These are phyloP conservation scores for Himalopsyche phryganea DNA, from an alignment of 1,140 invertebrate genomes.

Conservation along the genomic window DNA sequence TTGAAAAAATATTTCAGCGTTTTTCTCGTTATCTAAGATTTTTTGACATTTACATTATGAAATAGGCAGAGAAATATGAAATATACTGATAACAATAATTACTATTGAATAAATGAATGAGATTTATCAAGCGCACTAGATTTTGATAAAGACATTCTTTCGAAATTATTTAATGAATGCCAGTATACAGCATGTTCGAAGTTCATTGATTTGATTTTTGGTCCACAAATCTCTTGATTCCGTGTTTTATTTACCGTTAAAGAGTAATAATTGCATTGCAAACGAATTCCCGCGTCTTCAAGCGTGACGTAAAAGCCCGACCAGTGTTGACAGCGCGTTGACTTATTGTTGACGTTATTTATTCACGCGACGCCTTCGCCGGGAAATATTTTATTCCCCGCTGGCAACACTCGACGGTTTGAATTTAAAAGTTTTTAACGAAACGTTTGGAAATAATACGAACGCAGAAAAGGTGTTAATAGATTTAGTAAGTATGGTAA, in stretches of 20 bases:
- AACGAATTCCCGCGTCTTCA: conserved; percentile 9
- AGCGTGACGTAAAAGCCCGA: conserved; percentile 11
- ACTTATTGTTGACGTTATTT: conserved; percentile 32
- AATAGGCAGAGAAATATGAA: too few species aligned
- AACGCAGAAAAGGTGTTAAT: not conserved
- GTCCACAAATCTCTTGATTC: not conserved
- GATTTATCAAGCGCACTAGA: too few species aligned
- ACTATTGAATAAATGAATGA: too few species aligned
- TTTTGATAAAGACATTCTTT: too few species aligned
- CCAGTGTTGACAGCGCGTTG: conserved; percentile 25
- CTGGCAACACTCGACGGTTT: conserved; percentile 13
- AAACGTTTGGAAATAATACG: not conserved
- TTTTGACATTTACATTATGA: too few species aligned
- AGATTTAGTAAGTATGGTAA: too few species aligned
- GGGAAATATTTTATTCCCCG: conserved; percentile 20
- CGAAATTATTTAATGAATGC: conserved; percentile 5
- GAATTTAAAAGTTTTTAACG: too few species aligned
- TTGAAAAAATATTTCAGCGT: too few species aligned
- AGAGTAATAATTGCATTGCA: not conserved
- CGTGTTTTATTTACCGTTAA: conserved; percentile 1
- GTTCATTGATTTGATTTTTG: not conserved
- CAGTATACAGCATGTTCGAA: too few species aligned
- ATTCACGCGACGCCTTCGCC: conserved; percentile 13
- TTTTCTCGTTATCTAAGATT: too few species aligned
- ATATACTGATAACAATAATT: too few species aligned